Evolutionary conservation across 1,140 invertebrate species (phyloP).

Genomic region (Tyrophagus putrescentiae): DNA sequence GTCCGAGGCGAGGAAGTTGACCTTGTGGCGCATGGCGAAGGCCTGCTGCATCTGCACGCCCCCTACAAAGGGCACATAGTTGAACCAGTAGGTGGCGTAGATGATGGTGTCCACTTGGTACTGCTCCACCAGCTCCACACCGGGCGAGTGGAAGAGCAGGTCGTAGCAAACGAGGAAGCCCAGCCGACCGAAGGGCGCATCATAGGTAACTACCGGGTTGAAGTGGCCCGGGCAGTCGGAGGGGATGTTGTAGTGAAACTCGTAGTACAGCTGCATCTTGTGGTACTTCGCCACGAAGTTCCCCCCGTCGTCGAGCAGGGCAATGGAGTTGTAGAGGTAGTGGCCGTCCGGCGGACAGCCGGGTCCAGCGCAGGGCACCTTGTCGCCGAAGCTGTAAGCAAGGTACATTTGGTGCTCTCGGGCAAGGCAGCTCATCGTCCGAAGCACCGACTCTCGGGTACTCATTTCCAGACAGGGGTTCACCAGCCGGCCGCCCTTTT

Average conservation of each 20-base stretch:
- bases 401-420: constrained; percentile 41
- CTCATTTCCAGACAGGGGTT: constrained; percentile 22
- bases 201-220: constrained; percentile 43
- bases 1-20: constrained; percentile 44
- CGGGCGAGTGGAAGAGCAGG: constrained; percentile 48
- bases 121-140: constrained; percentile 37
- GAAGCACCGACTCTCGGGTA: not conserved
- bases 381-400: constrained; percentile 53
- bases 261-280: constrained; percentile 54
- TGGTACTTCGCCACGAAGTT: constrained; percentile 48
- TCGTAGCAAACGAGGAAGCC: constrained; percentile 61
- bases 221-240: constrained; percentile 18
- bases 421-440: constrained; percentile 44
- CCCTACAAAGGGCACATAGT: constrained; percentile 49
- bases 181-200: constrained; percentile 42
- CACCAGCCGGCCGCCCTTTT: not conserved
- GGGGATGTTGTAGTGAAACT: constrained; percentile 40
- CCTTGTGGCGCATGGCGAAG: constrained; percentile 39
- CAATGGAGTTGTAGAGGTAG: constrained; percentile 53
- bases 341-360: constrained; percentile 33
- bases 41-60: constrained; percentile 39
- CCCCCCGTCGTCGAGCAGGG: constrained; percentile 53
- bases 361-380: constrained; percentile 29
- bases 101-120: constrained; percentile 48
- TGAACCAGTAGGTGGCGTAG: constrained; percentile 54